Evolutionary conservation across 2,888 invertebrate species (phyloP), one percentile per base, ranked within the genome.

Genomic region (Diogma glabrata): DNA sequence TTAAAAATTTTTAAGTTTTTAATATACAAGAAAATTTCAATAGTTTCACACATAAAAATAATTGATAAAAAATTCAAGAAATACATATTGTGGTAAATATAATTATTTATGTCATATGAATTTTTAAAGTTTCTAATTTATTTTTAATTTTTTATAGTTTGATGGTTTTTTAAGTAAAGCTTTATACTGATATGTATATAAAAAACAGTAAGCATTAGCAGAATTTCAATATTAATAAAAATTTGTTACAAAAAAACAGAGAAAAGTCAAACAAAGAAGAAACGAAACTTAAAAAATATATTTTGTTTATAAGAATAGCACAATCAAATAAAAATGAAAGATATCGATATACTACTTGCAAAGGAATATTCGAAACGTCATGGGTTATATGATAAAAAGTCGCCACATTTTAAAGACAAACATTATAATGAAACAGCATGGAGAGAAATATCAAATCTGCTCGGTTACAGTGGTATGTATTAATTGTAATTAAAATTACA

Each of bases 391-490:
- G 67, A 70, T 59, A 66, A 69, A 12, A 60, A 61, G 46, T 64
- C 64, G 45, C 60, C 61, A 20, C 63, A 63, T 38, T 70, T 66
- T 51, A 69, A 66, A 59, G 69, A 70, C 57, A 70, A 69, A 57
- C 52, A 61, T 3, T 65, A 63, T 51, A 60, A 60, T 48, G 64
- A 66, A 19, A 62, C 63, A 50, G 64, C 63, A 28, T 70, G 70
- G 70, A 60, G 62, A 51, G 66, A 67, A 54, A 67, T 70, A 38
- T 63, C 68, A 10, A 63, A 65, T 50, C 64, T 64, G 54, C 56
- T 70, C 51, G 70, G 70, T 26, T 69, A 66, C 52, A 66, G 69
- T 56, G 68, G 69, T 69, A 59, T 63, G 60, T 8, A 38, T 33
- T 23, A 12, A 26, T 19, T n/a, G n/a, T n/a, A n/a, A n/a, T n/a